phyloP scores from a whole-genome alignment of 2,113 vertebrate genomes.

The Sigmodon hispidus region DNA sequence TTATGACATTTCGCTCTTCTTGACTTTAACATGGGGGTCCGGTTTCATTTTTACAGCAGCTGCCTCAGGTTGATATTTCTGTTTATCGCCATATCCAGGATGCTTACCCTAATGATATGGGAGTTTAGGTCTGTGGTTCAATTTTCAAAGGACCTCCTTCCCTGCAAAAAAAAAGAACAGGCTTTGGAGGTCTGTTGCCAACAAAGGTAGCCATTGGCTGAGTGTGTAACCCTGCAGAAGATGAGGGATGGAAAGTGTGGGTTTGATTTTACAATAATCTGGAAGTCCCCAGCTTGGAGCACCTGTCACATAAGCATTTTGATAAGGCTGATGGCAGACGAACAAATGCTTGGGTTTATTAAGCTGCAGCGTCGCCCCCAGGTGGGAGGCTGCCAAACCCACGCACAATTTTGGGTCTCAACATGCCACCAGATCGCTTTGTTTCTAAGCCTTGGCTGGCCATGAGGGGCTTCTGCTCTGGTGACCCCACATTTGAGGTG shows the following conservation, averaged over 20 bases:
- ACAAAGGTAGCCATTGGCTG: not conserved
- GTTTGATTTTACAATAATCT: not conserved
- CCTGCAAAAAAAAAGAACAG: not conserved
- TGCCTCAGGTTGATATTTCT: accelerated
- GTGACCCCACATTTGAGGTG: not conserved
- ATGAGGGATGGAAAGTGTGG: not conserved
- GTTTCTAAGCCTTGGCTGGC: no score
- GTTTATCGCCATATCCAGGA: not conserved
- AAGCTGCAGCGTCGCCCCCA: not conserved
- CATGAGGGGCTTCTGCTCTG: not conserved
- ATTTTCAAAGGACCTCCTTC: not conserved
- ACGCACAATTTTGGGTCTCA: not conserved
- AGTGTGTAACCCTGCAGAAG: not conserved
- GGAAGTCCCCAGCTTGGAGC: not conserved
- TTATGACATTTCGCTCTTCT: accelerated
- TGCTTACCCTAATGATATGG: no score
- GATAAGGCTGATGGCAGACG: not conserved
- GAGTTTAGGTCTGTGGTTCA: not conserved
- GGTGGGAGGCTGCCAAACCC: not conserved
- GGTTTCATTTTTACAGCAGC: not conserved
- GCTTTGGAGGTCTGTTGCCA: not conserved
- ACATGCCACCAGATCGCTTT: not conserved
- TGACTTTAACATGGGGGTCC: not conserved
- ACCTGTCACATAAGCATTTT: not conserved
- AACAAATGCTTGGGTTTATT: not conserved